Conservation (phyloP, 2,888 invertebrate species). For the Apeira syringaria region DNA sequence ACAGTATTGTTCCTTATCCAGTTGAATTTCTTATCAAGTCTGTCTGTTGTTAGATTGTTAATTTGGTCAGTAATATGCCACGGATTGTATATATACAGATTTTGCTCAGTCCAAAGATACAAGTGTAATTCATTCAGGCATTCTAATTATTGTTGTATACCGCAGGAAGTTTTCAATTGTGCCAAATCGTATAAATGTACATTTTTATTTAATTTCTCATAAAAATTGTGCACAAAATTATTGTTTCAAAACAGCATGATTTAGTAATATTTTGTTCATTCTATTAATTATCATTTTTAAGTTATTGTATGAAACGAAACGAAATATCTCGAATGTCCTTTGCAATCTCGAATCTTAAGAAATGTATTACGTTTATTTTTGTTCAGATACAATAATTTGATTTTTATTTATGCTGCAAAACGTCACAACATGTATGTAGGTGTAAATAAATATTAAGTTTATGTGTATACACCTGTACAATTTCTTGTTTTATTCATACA, state of each 20-base stretch:
- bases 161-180: constrained; percentile 49
- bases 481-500: constrained; percentile 50
- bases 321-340: constrained; percentile 34
- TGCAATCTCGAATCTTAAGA: constrained; percentile 36
- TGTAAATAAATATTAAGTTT: constrained; percentile 82
- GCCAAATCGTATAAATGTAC: constrained; percentile 61
- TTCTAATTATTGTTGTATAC: constrained; percentile 27
- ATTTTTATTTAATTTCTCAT: too few species aligned
- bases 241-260: neutral
- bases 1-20: constrained; percentile 32
- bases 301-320: constrained; percentile 25
- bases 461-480: constrained; percentile 78
- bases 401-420: constrained; percentile 63
- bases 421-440: constrained; percentile 79
- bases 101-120: constrained; percentile 58
- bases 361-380: constrained; percentile 30
- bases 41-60: constrained; percentile 51
- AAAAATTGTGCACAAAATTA: constrained; percentile 8
- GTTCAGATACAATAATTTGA: constrained; percentile 36
- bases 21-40: constrained; percentile 43
- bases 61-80: constrained; percentile 62
- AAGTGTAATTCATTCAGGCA: constrained; percentile 43
- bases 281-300: too few species aligned
- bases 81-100: constrained; percentile 40
- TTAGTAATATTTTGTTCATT: too few species aligned